Percentiles rank a stretch among this genome's conserved stretches.
phyloP scores from a whole-genome alignment of 2,888 invertebrate genomes.

The Sinohyriopsis cumingii region DNA sequence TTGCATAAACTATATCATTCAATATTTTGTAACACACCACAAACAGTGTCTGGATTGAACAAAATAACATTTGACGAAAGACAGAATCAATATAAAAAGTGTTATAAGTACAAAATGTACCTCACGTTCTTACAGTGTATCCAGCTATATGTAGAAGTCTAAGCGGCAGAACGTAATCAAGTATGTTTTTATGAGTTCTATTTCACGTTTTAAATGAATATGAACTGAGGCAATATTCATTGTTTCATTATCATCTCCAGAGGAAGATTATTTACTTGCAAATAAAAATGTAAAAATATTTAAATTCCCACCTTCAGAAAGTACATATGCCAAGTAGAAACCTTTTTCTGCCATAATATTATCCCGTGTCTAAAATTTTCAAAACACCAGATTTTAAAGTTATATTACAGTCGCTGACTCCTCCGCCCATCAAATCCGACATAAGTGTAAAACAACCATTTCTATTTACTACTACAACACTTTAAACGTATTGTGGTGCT shows the following conservation, averaged over 20 bases:
- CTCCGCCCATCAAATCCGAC: slow-evolving; percentile 39
- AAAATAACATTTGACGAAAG: too few relatives aligned
- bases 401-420: slow-evolving; percentile 31
- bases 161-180: slow-evolving; percentile 24
- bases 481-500: slow-evolving; percentile 40
- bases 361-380: slow-evolving; percentile 22
- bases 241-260: slow-evolving; percentile 17
- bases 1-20: too few relatives aligned
- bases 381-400: slow-evolving; percentile 29
- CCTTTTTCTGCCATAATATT: slow-evolving; percentile 41
- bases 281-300: slow-evolving; percentile 37
- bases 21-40: too few relatives aligned
- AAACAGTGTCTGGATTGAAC: too few relatives aligned
- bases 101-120: too few relatives aligned
- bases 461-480: slow-evolving; percentile 35
- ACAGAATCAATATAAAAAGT: too few relatives aligned
- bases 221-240: slow-evolving; percentile 24
- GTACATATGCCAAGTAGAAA: slow-evolving; percentile 28
- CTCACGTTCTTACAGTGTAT: slow-evolving; percentile 16
- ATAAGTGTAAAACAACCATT: slow-evolving; percentile 34
- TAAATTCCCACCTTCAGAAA: slow-evolving; percentile 20
- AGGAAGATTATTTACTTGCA: slow-evolving; percentile 10
- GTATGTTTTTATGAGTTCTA: slow-evolving; percentile 25
- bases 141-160: slow-evolving; percentile 17
- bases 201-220: slow-evolving; percentile 39